These are phyloP conservation scores for Alligator mississippiensis DNA, from an alignment of 2,113 vertebrate genomes.

Conservation along the genomic window DNA sequence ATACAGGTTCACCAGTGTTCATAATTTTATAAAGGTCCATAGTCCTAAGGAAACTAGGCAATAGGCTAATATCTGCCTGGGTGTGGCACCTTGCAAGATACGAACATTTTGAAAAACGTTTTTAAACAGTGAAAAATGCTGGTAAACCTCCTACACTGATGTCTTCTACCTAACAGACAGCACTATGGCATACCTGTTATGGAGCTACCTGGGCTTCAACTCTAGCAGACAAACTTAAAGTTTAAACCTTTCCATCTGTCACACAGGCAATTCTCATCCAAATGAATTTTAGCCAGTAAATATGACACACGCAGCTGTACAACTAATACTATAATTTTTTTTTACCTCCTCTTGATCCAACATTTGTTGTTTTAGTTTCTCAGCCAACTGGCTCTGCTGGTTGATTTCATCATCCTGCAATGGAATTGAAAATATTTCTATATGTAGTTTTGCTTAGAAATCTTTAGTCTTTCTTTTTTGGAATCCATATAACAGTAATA, in stretches of 20 bases:
- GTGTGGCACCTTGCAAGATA: neutral
- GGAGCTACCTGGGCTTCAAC: neutral
- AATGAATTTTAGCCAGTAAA: neutral
- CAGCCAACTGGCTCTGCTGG: conserved; percentile 93
- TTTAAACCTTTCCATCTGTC: neutral
- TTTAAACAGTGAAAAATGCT: neutral
- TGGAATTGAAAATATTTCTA: neutral
- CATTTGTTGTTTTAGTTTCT: conserved; percentile 94
- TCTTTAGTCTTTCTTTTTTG: neutral
- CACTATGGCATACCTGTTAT: neutral
- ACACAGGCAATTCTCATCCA: neutral
- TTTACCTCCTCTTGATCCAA: conserved; percentile 95
- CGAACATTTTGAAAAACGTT: neutral
- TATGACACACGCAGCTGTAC: neutral
- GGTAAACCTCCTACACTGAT: neutral
- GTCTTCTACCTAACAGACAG: neutral
- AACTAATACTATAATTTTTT: neutral
- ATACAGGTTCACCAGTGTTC: neutral
- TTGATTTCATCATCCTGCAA: conserved; percentile 97
- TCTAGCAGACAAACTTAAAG: neutral
- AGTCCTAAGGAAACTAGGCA: neutral
- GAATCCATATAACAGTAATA: neutral
- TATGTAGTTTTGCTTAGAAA: neutral
- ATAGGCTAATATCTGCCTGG: fast-evolving
- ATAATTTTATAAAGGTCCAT: neutral